These are phyloP conservation scores for Drosophila bipectinata DNA, from an alignment of 1,140 invertebrate species.

Conservation along the genomic window DNA sequence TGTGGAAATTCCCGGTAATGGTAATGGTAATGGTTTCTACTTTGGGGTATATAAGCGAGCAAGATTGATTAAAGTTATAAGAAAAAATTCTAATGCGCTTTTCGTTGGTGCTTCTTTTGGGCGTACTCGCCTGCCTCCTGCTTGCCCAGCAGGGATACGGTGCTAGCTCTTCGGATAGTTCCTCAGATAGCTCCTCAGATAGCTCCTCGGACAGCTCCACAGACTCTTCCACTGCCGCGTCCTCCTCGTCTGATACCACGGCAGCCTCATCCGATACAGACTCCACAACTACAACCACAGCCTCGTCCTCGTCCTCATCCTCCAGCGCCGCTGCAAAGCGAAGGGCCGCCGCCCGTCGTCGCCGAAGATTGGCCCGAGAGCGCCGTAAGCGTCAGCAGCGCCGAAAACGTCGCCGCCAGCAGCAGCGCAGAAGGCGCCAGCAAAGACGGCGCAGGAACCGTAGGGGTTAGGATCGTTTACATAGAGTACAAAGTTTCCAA, in stretches of 20 bases:
- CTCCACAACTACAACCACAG: neutral
- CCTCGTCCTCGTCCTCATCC: conserved; percentile 8
- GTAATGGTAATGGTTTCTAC: too few relatives aligned
- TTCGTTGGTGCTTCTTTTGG: conserved; percentile 12
- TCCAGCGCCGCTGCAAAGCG: conserved; percentile 26
- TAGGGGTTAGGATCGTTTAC: neutral
- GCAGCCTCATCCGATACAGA: neutral
- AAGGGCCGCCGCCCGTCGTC: conserved; percentile 9
- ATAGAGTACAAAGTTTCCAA: too few relatives aligned
- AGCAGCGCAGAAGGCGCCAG: conserved; percentile 4
- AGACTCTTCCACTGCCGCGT: neutral
- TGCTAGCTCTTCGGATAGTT: too few relatives aligned
- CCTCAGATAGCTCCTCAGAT: too few relatives aligned
- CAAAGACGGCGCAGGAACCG: neutral
- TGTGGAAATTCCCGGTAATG: too few relatives aligned
- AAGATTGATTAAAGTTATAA: neutral
- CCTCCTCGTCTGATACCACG: neutral
- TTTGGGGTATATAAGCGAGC: neutral
- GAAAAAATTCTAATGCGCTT: conserved; percentile 22
- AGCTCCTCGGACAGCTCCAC: neutral
- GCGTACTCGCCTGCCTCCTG: conserved; percentile 18
- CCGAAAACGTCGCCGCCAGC: conserved; percentile 1
- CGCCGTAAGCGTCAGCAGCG: conserved; percentile 19
- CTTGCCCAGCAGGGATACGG: conserved; percentile 9
- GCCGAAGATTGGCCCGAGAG: conserved; percentile 31